Conservation (phyloP, 2,113 vertebrate species). For the Dendrocopos noguchii region DNA sequence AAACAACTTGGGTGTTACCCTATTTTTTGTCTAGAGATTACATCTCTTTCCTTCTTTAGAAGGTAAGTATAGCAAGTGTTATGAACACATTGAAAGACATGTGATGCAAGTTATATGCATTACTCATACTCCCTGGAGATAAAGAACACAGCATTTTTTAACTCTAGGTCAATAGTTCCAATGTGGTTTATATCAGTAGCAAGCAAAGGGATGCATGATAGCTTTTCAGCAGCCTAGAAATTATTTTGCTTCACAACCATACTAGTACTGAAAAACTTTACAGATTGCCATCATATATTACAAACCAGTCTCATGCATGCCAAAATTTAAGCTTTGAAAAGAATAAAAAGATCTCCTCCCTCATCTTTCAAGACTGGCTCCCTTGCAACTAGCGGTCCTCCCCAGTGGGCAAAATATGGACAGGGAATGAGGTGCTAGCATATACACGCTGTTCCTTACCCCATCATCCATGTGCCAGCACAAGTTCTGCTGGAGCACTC, state of each 20-base stretch:
- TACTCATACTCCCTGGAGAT: not conserved
- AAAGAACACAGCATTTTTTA: conserved; percentile 1
- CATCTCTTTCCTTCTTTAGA: not conserved
- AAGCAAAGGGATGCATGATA: not conserved
- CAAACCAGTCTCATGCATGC: not conserved
- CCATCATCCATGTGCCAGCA: not conserved
- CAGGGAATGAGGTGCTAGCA: not conserved
- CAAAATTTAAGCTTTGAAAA: not conserved
- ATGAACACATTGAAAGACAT: not conserved
- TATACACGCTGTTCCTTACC: fast-evolving
- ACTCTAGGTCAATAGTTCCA: not conserved
- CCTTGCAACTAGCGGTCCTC: not conserved
- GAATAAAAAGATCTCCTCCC: not conserved
- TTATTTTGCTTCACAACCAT: not conserved
- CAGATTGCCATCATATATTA: not conserved
- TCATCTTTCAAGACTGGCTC: not conserved
- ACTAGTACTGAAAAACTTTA: not conserved
- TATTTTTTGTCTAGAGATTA: not conserved
- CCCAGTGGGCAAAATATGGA: fast-evolving
- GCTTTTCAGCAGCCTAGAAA: not conserved
- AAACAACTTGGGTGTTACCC: not conserved
- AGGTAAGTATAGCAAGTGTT: not conserved
- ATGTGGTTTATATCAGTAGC: not conserved
- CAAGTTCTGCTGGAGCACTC: not conserved
- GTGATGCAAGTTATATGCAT: not conserved